Evolutionary conservation across 2,797 vertebrate genomes (phyloP), one percentile per base, ranked within the genome.

Genomic region (Loris lydekkerianus): DNA sequence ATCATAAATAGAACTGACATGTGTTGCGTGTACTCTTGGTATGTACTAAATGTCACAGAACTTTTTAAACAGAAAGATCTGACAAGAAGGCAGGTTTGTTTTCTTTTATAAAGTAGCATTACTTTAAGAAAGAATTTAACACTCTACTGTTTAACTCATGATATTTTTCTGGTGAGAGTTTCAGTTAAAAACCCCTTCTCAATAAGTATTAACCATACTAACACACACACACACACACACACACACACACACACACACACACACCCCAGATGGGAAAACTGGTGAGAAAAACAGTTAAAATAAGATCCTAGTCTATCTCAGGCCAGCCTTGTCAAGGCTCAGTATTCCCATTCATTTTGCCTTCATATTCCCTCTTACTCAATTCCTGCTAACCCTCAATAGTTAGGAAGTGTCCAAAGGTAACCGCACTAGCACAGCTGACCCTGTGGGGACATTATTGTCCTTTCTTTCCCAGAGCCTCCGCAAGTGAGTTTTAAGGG

Each of bases 51-150:
- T 69, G 5, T 84, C 46, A 87, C 7, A n/a, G 14, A 13, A 23
- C 37, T 88, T 60, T 83, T 75, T 17, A 10, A 70, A 93, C 18
- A 31, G 69, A 94, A 84, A 43, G 4, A 6, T 49, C 49, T 10
- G 31, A 29, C 84, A 23, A 49, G 1, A 95, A 75, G 17, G 53
- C 8, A 82, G 34, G 9, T 78, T 49, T 27, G 17, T 60, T 20
- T 60, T 15, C 63, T 60, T 70, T 17, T 17, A 88, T 46, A n/a
- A 75, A 83, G 29, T 20, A 73, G 14, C 76, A 49, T 90, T 77
- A 91, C 25, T 84, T 92, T 43, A 80, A 65, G 31, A 94, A 86
- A 95, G 80, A 69, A 76, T 65, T 61, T 90, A 37, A 89, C 3
- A 53, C 14, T 87, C 7, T 49, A 72, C 15, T 67, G 27, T 49